Percentiles rank a stretch among this genome's conserved stretches.
Conservation (phyloP, 2,113 vertebrate genomes). For the Macroglossus sobrinus region DNA sequence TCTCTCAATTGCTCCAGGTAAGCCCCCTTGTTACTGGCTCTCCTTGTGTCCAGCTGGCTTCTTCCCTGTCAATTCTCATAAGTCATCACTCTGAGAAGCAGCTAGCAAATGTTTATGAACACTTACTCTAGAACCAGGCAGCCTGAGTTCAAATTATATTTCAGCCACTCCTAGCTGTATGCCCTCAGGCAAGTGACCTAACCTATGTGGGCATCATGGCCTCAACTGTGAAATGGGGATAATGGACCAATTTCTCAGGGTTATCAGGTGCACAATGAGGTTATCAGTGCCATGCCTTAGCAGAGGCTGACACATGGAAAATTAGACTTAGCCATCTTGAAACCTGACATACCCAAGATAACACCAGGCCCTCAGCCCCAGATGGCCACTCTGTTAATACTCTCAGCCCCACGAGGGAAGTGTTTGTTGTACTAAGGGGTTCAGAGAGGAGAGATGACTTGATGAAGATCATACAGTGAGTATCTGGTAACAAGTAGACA, state of each 20-base stretch:
- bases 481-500: rapidly evolving
- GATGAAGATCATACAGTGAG: neutral
- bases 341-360: neutral
- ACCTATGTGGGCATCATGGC: neutral
- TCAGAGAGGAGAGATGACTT: no score
- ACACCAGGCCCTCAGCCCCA: neutral
- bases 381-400: neutral
- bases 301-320: neutral
- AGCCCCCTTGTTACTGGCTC: neutral
- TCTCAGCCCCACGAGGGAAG: neutral
- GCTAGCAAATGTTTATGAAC: neutral
- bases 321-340: neutral
- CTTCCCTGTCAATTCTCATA: neutral
- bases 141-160: neutral
- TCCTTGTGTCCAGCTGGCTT: neutral
- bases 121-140: neutral
- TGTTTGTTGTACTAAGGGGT: neutral
- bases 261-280: neutral
- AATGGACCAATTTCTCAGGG: neutral
- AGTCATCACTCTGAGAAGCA: neutral
- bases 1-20: no score
- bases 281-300: neutral
- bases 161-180: neutral
- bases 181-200: neutral
- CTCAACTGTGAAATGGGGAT: neutral